Percentiles rank a stretch among this genome's conserved stretches.
Evolutionary conservation across 1,140 invertebrate species (phyloP).

Genomic region (Camponotus vicinus): DNA sequence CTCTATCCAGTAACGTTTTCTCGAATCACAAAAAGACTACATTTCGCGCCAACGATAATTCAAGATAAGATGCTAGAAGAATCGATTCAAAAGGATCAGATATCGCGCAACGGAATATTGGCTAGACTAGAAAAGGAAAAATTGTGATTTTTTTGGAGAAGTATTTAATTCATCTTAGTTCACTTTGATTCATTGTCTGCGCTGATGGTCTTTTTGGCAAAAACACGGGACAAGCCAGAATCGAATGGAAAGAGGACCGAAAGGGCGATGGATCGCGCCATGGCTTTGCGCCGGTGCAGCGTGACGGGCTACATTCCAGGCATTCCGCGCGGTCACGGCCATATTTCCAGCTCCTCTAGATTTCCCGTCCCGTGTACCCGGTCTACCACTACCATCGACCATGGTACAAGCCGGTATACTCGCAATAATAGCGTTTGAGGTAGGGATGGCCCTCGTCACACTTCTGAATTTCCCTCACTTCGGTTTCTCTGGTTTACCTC

Average conservation of each 20-base stretch:
- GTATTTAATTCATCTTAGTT: neutral
- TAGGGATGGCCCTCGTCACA: conserved; percentile 32
- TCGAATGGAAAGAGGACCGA: conserved; percentile 80
- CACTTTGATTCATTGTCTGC: conserved; percentile 40
- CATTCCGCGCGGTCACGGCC: conserved; percentile 85
- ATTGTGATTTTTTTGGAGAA: neutral
- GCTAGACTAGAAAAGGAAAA: neutral
- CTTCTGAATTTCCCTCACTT: conserved; percentile 47
- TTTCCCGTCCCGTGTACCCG: conserved; percentile 71
- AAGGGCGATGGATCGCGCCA: conserved; percentile 75
- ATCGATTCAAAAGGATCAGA: conserved; percentile 8
- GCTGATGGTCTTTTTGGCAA: conserved; percentile 37
- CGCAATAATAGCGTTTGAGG: conserved; percentile 47
- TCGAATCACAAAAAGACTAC: neutral
- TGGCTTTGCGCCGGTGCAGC: conserved; percentile 75
- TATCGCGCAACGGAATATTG: conserved; percentile 42
- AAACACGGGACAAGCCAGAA: conserved; percentile 69
- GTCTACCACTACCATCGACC: conserved; percentile 54
- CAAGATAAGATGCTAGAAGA: neutral
- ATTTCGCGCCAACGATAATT: neutral
- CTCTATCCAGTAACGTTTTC: neutral
- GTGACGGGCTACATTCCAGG: conserved; percentile 85
- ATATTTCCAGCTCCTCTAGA: conserved; percentile 85
- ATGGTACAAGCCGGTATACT: conserved; percentile 52
- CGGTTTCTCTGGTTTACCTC: conserved; percentile 50